Evolutionary conservation across 2,113 vertebrate genomes (phyloP).

Genomic region (Myotis davidii): DNA sequence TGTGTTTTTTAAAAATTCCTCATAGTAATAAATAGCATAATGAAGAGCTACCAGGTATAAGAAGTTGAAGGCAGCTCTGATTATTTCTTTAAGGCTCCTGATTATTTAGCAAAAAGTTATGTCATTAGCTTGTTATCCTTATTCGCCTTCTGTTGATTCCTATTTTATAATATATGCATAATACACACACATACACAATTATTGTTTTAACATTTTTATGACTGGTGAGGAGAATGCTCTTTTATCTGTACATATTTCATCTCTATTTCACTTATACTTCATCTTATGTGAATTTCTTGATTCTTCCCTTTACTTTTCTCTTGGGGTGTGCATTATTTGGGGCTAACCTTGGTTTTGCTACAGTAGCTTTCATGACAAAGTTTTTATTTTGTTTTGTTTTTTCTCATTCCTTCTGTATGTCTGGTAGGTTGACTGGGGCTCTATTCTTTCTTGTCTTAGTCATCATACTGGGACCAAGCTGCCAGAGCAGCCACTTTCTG

Average conservation of each 20-base stretch:
- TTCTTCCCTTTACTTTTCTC: neutral
- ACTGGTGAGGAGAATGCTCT: neutral
- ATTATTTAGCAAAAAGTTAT: neutral
- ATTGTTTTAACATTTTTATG: neutral
- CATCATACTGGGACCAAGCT: neutral
- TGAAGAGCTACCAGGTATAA: neutral
- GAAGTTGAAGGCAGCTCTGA: neutral
- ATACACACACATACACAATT: neutral
- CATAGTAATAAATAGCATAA: neutral
- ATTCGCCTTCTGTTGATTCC: neutral
- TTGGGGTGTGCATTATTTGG: neutral
- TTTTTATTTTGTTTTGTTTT: too few relatives aligned
- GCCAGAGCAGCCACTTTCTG: neutral
- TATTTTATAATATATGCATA: neutral
- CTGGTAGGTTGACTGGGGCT: neutral
- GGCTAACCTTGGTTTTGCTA: neutral
- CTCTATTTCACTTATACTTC: neutral
- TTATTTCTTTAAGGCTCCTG: neutral
- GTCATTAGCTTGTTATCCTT: neutral
- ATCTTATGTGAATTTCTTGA: neutral
- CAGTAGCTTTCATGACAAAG: too few relatives aligned
- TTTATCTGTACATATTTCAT: neutral
- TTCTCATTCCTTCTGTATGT: neutral
- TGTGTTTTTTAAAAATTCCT: neutral
- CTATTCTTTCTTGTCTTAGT: fast-evolving